Evolutionary conservation across 1,140 invertebrate genomes (phyloP).

Genomic region (Melipona quadrifasciata): DNA sequence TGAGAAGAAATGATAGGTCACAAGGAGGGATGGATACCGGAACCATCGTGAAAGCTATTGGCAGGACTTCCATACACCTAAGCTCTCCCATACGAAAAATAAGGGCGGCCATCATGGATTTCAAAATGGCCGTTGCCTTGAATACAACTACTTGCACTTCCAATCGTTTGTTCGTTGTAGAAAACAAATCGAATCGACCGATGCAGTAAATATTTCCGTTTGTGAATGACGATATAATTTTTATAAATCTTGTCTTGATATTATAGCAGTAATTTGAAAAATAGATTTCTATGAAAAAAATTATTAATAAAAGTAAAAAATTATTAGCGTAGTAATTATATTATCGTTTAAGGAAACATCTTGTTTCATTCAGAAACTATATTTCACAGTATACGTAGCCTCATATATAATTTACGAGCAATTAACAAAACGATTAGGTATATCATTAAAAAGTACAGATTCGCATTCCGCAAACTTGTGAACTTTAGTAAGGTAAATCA

Average conservation of each 20-base stretch:
- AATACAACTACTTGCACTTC: constrained; percentile 12
- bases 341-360: neutral
- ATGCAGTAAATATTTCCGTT: neutral
- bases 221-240: too few relatives aligned
- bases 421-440: constrained; percentile 20
- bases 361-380: neutral
- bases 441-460: neutral
- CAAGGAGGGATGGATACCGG: constrained; percentile 73
- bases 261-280: too few relatives aligned
- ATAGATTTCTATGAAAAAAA: neutral
- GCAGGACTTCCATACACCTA: constrained; percentile 73
- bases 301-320: neutral
- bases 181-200: constrained; percentile 10
- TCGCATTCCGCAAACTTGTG: constrained; percentile 9
- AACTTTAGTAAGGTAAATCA: constrained; percentile 18
- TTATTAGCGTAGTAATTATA: neutral
- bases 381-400: neutral
- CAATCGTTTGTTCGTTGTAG: neutral
- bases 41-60: constrained; percentile 72
- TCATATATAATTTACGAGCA: constrained; percentile 35
- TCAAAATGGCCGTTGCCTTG: constrained; percentile 72
- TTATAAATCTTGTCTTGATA: neutral
- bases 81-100: constrained; percentile 68
- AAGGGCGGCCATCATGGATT: constrained; percentile 80
- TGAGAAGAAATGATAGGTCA: constrained; percentile 53